Percentiles rank a stretch among this genome's conserved stretches.
phyloP scores from a whole-genome alignment of 2,888 invertebrate species.

The Hirtodrosophila trivittata region DNA sequence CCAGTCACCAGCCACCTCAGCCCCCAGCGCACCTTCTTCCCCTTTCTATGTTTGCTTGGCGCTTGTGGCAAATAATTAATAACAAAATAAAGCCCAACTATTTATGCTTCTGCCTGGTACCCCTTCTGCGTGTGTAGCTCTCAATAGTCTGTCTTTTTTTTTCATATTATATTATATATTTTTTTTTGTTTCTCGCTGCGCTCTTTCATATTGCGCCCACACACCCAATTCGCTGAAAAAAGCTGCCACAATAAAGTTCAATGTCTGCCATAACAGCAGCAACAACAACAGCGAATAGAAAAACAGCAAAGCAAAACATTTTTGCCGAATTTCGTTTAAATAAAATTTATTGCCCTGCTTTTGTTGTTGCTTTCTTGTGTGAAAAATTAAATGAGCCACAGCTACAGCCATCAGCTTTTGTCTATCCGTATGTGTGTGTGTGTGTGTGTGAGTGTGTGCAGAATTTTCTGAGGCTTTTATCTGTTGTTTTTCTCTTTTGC shows the following conservation, averaged over 20 bases:
- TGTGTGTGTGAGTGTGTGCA: constrained; percentile 5
- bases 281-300: constrained; percentile 9
- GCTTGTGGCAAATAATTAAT: constrained; percentile 38
- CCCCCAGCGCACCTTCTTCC: background rate
- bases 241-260: constrained; percentile 64
- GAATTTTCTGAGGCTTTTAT: constrained; percentile 34
- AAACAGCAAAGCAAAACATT: constrained; percentile 34
- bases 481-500: constrained; percentile 13
- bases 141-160: constrained; percentile 15
- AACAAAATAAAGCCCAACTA: constrained; percentile 28
- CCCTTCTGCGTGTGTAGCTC: constrained; percentile 27
- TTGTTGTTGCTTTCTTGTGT: constrained; percentile 33
- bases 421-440: constrained; percentile 7
- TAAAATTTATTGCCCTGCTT: constrained; percentile 46
- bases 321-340: constrained; percentile 50
- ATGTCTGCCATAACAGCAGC: constrained; percentile 56
- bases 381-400: constrained; percentile 57
- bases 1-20: background rate
- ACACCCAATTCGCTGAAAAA: constrained; percentile 39
- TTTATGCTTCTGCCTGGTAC: constrained; percentile 6
- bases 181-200: constrained; percentile 21
- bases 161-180: background rate
- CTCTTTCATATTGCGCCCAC: constrained; percentile 46
- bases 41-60: background rate
- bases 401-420: constrained; percentile 29